phyloP scores from a whole-genome alignment of 2,888 invertebrate species.

The Trissoscelio sp. region DNA sequence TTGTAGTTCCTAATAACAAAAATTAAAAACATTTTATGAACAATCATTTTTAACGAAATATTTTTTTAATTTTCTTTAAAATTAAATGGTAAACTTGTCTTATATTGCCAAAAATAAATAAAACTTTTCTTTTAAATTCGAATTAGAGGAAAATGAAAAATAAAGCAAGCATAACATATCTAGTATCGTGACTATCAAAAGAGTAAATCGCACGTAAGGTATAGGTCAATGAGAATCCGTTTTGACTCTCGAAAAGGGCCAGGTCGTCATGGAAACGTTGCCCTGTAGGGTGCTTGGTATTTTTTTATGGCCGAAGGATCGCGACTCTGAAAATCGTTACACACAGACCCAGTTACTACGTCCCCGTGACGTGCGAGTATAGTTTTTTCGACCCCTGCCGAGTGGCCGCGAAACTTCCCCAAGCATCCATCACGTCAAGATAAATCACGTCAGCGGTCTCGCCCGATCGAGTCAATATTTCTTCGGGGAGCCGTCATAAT shows the following conservation, averaged over 20 bases:
- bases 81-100: no score
- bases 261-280: constrained; percentile 80
- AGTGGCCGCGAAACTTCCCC: constrained; percentile 20
- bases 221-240: constrained; percentile 47
- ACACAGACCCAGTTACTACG: constrained; percentile 78
- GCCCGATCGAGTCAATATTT: constrained; percentile 16
- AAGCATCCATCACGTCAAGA: constrained; percentile 18
- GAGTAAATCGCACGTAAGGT: constrained; percentile 37
- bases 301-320: constrained; percentile 78
- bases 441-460: constrained; percentile 5
- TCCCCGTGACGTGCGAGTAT: constrained; percentile 12
- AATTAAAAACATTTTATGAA: no score
- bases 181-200: neutral
- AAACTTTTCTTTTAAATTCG: no score
- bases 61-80: no score
- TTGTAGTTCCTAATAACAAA: no score
- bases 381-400: constrained; percentile 2
- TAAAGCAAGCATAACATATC: no score
- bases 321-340: constrained; percentile 80
- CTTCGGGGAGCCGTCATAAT: constrained; percentile 14
- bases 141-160: no score
- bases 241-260: constrained; percentile 75
- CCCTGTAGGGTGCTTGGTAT: constrained; percentile 77
- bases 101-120: no score
- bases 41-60: no score